Base-by-base conservation (phyloP, 2,113 vertebrate genomes). In the Erpornis zantholeuca region DNA sequence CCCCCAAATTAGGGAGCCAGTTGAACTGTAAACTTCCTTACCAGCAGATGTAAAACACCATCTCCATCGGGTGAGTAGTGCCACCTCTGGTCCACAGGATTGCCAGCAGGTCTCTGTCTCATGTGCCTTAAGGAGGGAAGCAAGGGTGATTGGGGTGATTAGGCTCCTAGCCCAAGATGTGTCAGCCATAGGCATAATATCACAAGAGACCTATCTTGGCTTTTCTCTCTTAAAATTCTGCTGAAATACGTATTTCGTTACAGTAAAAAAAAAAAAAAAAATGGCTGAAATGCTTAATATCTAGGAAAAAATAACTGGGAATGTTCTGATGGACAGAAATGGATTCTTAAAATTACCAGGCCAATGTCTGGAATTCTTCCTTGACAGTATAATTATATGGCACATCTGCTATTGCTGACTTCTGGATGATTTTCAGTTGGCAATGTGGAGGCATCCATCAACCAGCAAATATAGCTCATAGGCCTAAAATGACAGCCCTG, bases 351-450 rank as follows among this genome's bases (percentile, higher is more conserved):
- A 88, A 79, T 89, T 71, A 84, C 16, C 35, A 84, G 79, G 16
- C 15, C 56, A 68, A 23, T 33, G 27, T 68, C 72, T 91, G 61
- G 64, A 94, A 64, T 68, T 57, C 49, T 75, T 94, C 64, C 57
- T 38, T 69, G 69, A 60, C 60, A 54, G 27, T 56, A 52, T 80
- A 93, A 90, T 92, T 92, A 59, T 24, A 86, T 54, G 68, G 38
- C 40, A 81, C 36, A 44, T 79, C 91, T 84, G 69, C 44, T 84
- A 42, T 44, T 64, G 47, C 18, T 8, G 25, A 71, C 69, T 91
- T 82, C 61, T 91, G 56, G 40, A 78, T 60, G 60, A 71, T 94
- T 82, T 86, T 93, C 82, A 66, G 11, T 29, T 94, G 88, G 38
- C 60, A 60, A 28, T 33, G 20, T 29, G 33, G 53, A 89, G 31